Evolutionary conservation across 2,888 invertebrate species (phyloP), one percentile per base, ranked within the genome.

Genomic region (Drosophila imparisetae): DNA sequence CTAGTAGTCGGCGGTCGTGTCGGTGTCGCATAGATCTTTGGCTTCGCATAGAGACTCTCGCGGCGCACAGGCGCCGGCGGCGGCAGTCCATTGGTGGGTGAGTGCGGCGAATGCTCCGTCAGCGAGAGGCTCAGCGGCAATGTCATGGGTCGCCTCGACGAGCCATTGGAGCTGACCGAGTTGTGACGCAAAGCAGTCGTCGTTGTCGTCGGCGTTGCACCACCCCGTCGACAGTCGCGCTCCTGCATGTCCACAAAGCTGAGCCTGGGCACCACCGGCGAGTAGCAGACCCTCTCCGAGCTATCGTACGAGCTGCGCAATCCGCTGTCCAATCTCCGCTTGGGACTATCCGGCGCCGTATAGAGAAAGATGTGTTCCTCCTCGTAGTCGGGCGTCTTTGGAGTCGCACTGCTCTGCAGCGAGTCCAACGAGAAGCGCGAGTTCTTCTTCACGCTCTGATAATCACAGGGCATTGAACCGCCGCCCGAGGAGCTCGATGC

Each of bases 371-470:
- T 91, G 71, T 88, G 91, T 62, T 93, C 92, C 71, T 92, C 93
- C 66, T 91, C 92, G 53, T 92, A 93, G 45, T 92, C 93, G 0
- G 93, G 93, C 0, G 93, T 92, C 75, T 92, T 92, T 54, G 92
- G 91, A 8, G 92, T 92, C 48, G 90, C 90, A 65, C 92, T 93
- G 59, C 93, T 93, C 52, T 93, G 93, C 66, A 93, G 76, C 2
- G 93, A 93, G 66, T 93, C 93, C 72, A 93, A 71, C 1, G 93
- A 93, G 74, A 92, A 92, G 30, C 92, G 89, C 0, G 93, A 93
- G 52, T 91, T 92, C 80, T 92, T 92, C 66, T 91, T 91, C 15
- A 89, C 76, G 71, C 86, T 91, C 62, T 91, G 91, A 64, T 92
- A 92, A n/a, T 92, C 93, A 48, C 81, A 81, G 40, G 91, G 91